Conservation (phyloP, 2,888 invertebrate genomes). For the Panorpa germanica region DNA sequence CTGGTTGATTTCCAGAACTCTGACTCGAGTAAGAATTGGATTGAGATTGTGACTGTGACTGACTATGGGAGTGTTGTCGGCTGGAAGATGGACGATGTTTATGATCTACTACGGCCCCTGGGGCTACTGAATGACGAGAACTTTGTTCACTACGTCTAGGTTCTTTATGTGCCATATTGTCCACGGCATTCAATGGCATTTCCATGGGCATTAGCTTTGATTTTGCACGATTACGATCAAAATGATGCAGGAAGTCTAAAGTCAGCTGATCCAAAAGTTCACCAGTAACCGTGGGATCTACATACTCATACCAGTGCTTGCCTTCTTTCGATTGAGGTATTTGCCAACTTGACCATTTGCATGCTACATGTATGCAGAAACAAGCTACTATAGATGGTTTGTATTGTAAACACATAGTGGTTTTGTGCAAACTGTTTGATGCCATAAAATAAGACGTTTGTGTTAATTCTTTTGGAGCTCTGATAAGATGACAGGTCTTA, state of each 20-base stretch:
- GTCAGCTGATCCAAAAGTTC: slow-evolving; percentile 71
- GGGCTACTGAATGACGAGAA: too few species aligned
- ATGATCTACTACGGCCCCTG: too few species aligned
- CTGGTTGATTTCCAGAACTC: too few species aligned
- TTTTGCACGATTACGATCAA: slow-evolving; percentile 87
- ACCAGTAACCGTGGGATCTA: slow-evolving; percentile 74
- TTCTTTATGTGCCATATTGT: too few species aligned
- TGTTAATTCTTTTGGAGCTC: slow-evolving; percentile 89
- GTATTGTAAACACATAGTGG: slow-evolving; percentile 95
- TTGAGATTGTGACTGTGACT: too few species aligned
- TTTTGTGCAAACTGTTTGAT: slow-evolving; percentile 93
- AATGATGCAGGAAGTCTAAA: slow-evolving; percentile 77
- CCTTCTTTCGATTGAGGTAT: slow-evolving; percentile 91
- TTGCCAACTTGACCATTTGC: slow-evolving; percentile 97
- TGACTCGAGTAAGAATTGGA: too few species aligned
- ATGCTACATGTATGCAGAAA: slow-evolving; percentile 93
- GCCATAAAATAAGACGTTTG: slow-evolving; percentile 99
- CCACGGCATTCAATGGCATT: too few species aligned
- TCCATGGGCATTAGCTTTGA: too few species aligned
- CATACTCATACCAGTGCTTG: slow-evolving; percentile 88
- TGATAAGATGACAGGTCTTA: slow-evolving; percentile 63
- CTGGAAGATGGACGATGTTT: too few species aligned
- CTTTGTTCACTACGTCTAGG: too few species aligned
- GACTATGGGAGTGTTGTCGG: too few species aligned
- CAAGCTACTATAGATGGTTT: slow-evolving; percentile 93